Evolutionary conservation across 2,113 vertebrate species (phyloP), one percentile per base, ranked within the genome.

Genomic region (Charina bottae): DNA sequence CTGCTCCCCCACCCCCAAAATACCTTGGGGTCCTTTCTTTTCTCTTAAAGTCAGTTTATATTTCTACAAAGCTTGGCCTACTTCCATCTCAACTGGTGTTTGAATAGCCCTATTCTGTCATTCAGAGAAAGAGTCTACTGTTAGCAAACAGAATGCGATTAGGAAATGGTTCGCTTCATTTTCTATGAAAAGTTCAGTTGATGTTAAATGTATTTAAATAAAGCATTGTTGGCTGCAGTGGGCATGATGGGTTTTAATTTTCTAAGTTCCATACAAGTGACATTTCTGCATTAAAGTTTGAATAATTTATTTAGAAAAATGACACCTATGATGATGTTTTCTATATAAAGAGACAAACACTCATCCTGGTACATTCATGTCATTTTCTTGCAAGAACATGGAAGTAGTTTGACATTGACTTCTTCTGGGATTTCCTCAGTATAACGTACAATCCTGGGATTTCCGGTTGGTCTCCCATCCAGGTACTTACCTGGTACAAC

Each of bases 221-320:
- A 37, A 78, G 17, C 33, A 37, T 37, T 78, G 23, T 93, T 72
- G 24, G 15, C 55, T 78, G 54, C 17, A 46, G 33, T 87, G 1
- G 49, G 37, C 56, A 1, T n/a, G 24, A 62, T 26, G 2, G 11
- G 24, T 0, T 88, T 56, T 13, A 3, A 24, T 3, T 42, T 90
- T 60, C 72, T 89, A 0, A 0, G 60, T 89, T 59, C 23, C 21
- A 13, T 1, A 17, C 21, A 0, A 0, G 0, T 9, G 15, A 87
- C n/a, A 87, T 21, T 15, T 68, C 4, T 60, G 28, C 91, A n/a
- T 46, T 7, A 42, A 64, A 49, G 33, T 17, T 19, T 68, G 56
- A 53, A 89, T 64, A 83, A 68, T 93, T 37, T 91, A 55, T 23
- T 90, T 87, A 58, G 85, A 85, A 90, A 59, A 28, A 49, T 33